A percentile compares a stretch with the other conserved stretches of the same genome.
Conservation (phyloP, 2,888 invertebrate genomes). For the Lepidochitona cinerea region DNA sequence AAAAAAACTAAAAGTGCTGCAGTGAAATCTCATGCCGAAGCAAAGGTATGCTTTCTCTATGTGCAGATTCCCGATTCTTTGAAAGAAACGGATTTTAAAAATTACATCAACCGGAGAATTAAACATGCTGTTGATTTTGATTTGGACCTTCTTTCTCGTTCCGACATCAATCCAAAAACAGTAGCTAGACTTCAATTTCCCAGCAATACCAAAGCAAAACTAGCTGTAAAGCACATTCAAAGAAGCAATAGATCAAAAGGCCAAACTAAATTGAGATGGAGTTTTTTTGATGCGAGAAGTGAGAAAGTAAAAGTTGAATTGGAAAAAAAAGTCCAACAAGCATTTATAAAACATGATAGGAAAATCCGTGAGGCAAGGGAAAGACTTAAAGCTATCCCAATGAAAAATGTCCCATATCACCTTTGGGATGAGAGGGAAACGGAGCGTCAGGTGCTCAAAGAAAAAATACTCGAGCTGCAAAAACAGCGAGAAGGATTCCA, state of each 20-base stretch:
- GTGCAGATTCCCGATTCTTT: neutral
- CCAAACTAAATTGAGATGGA: too few species aligned
- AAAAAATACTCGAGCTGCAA: constrained; percentile 44
- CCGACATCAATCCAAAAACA: neutral
- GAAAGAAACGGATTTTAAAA: neutral
- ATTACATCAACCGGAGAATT: neutral
- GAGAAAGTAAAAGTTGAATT: neutral
- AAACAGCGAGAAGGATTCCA: constrained; percentile 44
- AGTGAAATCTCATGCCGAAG: too few species aligned
- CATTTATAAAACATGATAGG: neutral
- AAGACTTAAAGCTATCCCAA: neutral
- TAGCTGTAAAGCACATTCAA: too few species aligned
- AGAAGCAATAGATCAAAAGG: too few species aligned
- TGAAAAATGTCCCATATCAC: neutral
- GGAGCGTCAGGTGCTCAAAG: constrained; percentile 25
- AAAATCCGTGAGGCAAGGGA: neutral
- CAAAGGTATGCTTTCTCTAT: too few species aligned
- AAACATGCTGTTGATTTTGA: neutral
- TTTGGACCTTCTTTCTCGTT: neutral
- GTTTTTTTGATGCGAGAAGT: too few species aligned
- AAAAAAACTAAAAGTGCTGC: too few species aligned
- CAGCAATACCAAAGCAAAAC: neutral
- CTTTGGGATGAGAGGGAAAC: neutral
- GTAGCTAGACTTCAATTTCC: neutral
- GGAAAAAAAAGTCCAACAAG: neutral